Evolutionary conservation across 1,140 invertebrate species (phyloP).

Genomic region (Pachyrhynchus sulphureomaculatus): DNA sequence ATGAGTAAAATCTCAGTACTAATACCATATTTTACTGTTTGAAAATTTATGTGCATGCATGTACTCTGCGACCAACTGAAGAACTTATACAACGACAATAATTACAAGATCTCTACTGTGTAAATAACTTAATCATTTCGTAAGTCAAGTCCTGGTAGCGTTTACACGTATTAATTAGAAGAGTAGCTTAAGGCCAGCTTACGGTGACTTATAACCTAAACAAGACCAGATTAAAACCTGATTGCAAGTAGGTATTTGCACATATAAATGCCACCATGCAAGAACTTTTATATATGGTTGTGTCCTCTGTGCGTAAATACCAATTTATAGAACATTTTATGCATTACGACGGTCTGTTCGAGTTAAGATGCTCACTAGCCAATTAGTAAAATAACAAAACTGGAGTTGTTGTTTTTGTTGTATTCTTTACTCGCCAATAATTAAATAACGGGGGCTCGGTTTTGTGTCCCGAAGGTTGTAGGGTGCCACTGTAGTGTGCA

Average conservation of each 20-base stretch:
- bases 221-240: slow-evolving; percentile 20
- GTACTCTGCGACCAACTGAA: background rate
- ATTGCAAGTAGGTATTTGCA: slow-evolving; percentile 15
- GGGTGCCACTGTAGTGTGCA: too few relatives aligned
- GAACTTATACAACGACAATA: background rate
- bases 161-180: slow-evolving; percentile 21
- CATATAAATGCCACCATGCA: slow-evolving; percentile 18
- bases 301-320: slow-evolving; percentile 17
- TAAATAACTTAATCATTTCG: slow-evolving; percentile 20
- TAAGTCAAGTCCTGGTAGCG: slow-evolving; percentile 7
- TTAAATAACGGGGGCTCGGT: too few relatives aligned
- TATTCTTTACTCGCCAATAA: too few relatives aligned
- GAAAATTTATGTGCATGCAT: background rate
- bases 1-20: too few relatives aligned
- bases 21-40: too few relatives aligned
- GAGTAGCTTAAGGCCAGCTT: slow-evolving; percentile 20
- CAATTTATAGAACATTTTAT: slow-evolving; percentile 15
- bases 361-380: slow-evolving; percentile 5
- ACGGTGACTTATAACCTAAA: slow-evolving; percentile 19
- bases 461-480: too few relatives aligned
- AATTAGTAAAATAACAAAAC: too few relatives aligned
- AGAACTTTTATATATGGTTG: slow-evolving; percentile 10
- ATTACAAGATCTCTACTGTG: slow-evolving; percentile 2
- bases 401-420: too few relatives aligned
- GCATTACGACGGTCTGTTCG: slow-evolving; percentile 9